Percentiles rank a stretch among this genome's conserved stretches.
Conservation (phyloP, 2,888 invertebrate genomes). For the Spicauda simplicius region DNA sequence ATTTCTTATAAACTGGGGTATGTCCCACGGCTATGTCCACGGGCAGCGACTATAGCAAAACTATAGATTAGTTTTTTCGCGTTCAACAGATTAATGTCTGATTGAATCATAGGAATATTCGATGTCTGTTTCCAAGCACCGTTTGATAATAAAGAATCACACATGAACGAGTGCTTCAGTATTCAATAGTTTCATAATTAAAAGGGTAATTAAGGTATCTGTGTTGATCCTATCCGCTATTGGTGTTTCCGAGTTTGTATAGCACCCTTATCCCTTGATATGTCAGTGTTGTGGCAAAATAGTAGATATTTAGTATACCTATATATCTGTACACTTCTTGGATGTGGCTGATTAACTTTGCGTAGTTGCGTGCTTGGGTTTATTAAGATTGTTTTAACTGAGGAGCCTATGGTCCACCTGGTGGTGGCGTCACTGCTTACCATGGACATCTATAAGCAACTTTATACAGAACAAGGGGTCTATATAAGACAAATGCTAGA, state of each 20-base stretch:
- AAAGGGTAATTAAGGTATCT: constrained; percentile 6
- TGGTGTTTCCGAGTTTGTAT: constrained; percentile 7
- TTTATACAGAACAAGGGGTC: too few relatives aligned
- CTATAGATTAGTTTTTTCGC: background rate
- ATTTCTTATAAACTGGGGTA: too few relatives aligned
- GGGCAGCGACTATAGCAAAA: too few relatives aligned
- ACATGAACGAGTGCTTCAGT: background rate
- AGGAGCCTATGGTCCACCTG: too few relatives aligned
- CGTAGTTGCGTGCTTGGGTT: constrained; percentile 1
- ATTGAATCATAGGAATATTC: background rate
- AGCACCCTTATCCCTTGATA: background rate
- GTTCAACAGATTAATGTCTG: too few relatives aligned
- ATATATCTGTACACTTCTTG: constrained; percentile 11
- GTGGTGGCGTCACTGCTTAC: too few relatives aligned
- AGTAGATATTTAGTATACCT: constrained; percentile 9
- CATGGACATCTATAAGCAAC: too few relatives aligned
- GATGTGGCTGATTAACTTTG: background rate
- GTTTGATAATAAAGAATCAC: background rate
- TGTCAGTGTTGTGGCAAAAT: constrained; percentile 15
- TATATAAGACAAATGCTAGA: too few relatives aligned
- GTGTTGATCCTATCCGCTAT: constrained; percentile 2
- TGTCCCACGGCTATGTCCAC: too few relatives aligned
- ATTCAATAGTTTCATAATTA: background rate
- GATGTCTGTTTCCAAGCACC: constrained; percentile 9
- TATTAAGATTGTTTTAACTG: too few relatives aligned